Base-by-base conservation (phyloP, 1,140 invertebrate species). In the Chironomus striatipennis region DNA sequence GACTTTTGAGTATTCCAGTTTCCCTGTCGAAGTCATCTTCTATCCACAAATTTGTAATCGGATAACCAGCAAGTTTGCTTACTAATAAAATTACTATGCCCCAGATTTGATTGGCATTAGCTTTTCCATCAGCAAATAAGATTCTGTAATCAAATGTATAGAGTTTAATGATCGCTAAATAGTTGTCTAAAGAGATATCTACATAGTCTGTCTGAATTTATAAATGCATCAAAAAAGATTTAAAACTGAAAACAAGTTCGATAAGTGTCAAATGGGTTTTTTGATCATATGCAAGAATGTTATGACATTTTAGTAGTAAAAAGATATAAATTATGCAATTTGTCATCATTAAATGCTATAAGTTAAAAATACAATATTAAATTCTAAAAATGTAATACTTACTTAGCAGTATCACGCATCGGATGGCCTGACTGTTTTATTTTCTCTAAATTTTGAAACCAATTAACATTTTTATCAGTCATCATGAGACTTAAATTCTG, bases 361-460 rank as follows among this genome's bases (percentile, higher is more conserved):
- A 34, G 24, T 34, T 34, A 1, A 34, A 34, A 34, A 2, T 34
- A 34, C 24, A n/a, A n/a, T n/a, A n/a, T n/a, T n/a, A n/a, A n/a
- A n/a, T n/a, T n/a, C n/a, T n/a, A n/a, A n/a, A n/a, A n/a, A n/a
- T n/a, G 5, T 34, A 34, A 34, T 34, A 34, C 87, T 88, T 86
- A 97, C 94, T 96, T 97, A 6, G 94, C 94, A 72, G 94, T 97
- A 85, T 96, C 95, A 43, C 98, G 83, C 24, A 98, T 80, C 5
- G 96, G 96, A 88, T 98, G 96, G 83, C 94, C 93, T 6, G 95
- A 96, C 21, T 95, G 95, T 72, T 97, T 91, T 77, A 98, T 83
- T 85, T 97, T 97, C 76, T 94, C 95, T 77, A 97, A 90, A 86
- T 96, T 97, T 0, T 94, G 93, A 75, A 97, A 34, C 24, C 24